Evolutionary conservation across 1,140 invertebrate genomes (phyloP).

Genomic region (Bathynomus jamesi): DNA sequence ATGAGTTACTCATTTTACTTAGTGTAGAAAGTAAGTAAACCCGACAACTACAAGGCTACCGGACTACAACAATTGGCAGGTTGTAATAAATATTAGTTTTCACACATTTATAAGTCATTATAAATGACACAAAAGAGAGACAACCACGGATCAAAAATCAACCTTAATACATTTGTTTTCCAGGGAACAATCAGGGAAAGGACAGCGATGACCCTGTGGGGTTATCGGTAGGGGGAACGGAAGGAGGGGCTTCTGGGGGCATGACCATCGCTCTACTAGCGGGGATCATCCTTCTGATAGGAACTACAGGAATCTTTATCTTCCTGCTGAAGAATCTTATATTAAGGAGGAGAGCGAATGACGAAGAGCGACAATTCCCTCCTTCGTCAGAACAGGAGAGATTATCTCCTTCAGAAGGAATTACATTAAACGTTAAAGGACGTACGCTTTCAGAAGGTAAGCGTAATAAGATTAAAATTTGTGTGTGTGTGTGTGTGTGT

Average conservation of each 20-base stretch:
- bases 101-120: too few species aligned
- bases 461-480: too few species aligned
- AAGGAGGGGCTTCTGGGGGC: neutral
- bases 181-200: neutral
- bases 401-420: neutral
- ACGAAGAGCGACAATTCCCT: neutral
- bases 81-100: too few species aligned
- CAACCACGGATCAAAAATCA: too few species aligned
- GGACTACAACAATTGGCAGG: too few species aligned
- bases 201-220: neutral
- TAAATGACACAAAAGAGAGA: too few species aligned
- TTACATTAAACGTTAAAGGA: neutral
- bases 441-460: neutral
- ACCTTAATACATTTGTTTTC: too few species aligned
- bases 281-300: neutral
- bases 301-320: neutral
- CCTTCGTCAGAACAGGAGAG: neutral
- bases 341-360: neutral
- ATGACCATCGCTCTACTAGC: neutral
- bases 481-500: too few species aligned
- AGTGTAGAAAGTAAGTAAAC: too few species aligned
- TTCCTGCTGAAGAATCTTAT: neutral
- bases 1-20: too few species aligned
- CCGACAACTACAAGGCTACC: too few species aligned
- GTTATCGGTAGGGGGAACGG: neutral